phyloP scores from a whole-genome alignment of 53 echinoderm and acorn worm genomes.

The Astropecten irregularis region DNA sequence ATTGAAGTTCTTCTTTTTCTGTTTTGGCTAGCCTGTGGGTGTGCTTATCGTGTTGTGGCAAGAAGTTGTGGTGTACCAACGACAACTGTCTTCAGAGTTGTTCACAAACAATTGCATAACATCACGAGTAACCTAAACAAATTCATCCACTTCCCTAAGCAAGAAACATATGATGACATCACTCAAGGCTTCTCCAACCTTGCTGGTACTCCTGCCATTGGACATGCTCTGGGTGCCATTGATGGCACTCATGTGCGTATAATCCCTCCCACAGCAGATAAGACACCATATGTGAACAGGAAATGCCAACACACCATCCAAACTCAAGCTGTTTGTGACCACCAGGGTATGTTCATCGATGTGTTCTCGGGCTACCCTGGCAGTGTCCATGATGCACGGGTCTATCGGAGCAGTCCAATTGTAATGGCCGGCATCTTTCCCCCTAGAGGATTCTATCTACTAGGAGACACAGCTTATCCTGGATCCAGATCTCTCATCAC shows the following conservation, averaged over 20 bases:
- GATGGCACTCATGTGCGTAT: constrained; percentile 5
- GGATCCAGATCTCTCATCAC: background rate
- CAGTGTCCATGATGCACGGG: background rate
- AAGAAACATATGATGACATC: background rate
- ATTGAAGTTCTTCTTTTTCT: background rate
- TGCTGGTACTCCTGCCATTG: background rate
- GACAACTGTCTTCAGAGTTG: background rate
- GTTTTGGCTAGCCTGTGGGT: background rate
- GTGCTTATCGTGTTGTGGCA: background rate
- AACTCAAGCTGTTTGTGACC: background rate
- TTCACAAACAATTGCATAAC: background rate
- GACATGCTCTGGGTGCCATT: background rate
- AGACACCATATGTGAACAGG: background rate
- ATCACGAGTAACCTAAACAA: background rate
- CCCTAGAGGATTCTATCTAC: background rate
- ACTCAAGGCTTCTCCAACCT: background rate
- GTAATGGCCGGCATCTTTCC: background rate
- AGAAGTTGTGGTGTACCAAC: background rate
- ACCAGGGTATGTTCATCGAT: background rate
- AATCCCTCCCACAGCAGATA: background rate
- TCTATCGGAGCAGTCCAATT: background rate
- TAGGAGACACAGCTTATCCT: constrained; percentile 5
- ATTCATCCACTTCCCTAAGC: background rate
- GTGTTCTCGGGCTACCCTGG: background rate
- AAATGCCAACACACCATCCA: background rate